Evolutionary conservation across 2,797 vertebrate genomes (phyloP), one percentile per base, ranked within the genome.

Genomic region (Myoxocephalus aenaeus): DNA sequence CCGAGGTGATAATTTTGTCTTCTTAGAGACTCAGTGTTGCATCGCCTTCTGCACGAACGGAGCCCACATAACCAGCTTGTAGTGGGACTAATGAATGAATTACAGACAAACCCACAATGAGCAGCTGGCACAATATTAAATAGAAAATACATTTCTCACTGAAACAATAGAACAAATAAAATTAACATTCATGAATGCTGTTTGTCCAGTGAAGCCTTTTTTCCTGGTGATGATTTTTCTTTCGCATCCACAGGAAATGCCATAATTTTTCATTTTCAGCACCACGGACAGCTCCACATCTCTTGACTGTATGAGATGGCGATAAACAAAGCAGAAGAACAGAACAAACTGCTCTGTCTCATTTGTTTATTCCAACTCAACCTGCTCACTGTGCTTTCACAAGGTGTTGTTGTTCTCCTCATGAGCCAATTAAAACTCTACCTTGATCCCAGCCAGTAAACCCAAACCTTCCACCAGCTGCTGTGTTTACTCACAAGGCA

Each of bases 371-470:
- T 82, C 25, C 7, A 75, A 36, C 76, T 81, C 57, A 67, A 81
- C 62, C 66, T 82, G 66, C 67, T 79, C 56, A 25, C 85, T 65
- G 42, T 58, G 53, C 71, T 44, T 73, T 80, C 32, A 40, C 63
- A 79, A 80, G 70, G 67, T 76, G 69, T 77, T 85, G 75, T 76
- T 84, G 57, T 83, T 85, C 64, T 67, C 51, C 58, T 64, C 36
- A 58, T 7, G 65, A 86, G 78, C 69, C 85, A 89, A 82, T 79
- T 85, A 88, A 89, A 89, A 80, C 18, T 17, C 25, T 53, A 34
- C 17, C 70, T 74, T 78, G 56, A 62, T 75, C 48, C 38, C 48
- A 58, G 68, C 36, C 65, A 32, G 50, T 67, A 73, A 75, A 83
- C 65, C 66, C 73, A 72, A 42, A 34, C 20, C 50, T 58, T 69